Conservation (phyloP, 1,140 invertebrate species). For the Diabrotica undecimpunctata region DNA sequence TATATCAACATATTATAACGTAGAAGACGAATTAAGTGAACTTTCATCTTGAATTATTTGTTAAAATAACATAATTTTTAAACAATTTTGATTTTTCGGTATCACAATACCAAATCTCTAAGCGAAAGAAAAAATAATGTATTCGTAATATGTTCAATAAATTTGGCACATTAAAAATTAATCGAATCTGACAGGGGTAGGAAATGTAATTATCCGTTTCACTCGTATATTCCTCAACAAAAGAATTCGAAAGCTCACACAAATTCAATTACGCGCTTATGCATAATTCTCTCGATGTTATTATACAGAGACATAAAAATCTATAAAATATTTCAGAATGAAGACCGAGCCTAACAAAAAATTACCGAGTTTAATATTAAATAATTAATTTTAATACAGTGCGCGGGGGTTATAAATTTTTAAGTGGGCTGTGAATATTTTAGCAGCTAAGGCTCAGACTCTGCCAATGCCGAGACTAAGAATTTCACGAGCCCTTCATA, state of each 20-base stretch:
- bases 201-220: constrained; percentile 2
- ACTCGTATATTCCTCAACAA: constrained; percentile 21
- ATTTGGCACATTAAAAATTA: not conserved
- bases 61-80: too few species aligned
- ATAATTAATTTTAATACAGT: constrained; percentile 47
- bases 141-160: not conserved
- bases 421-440: constrained; percentile 42
- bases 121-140: not conserved
- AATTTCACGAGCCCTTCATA: constrained; percentile 42
- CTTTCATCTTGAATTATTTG: too few species aligned
- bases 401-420: constrained; percentile 43
- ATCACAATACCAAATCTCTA: too few species aligned
- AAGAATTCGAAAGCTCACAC: constrained; percentile 17
- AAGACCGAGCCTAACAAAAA: constrained; percentile 37
- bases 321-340: constrained; percentile 39
- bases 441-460: constrained; percentile 35
- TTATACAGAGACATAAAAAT: constrained; percentile 37
- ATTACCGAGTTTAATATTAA: constrained; percentile 44
- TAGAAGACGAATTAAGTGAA: too few species aligned
- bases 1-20: too few species aligned
- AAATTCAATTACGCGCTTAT: constrained; percentile 36
- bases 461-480: constrained; percentile 20
- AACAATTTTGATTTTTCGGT: too few species aligned
- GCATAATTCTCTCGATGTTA: constrained; percentile 37
- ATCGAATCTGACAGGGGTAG: not conserved